Evolutionary conservation across 2,113 vertebrate species (phyloP).

Genomic region (Setophaga kirtlandii): DNA sequence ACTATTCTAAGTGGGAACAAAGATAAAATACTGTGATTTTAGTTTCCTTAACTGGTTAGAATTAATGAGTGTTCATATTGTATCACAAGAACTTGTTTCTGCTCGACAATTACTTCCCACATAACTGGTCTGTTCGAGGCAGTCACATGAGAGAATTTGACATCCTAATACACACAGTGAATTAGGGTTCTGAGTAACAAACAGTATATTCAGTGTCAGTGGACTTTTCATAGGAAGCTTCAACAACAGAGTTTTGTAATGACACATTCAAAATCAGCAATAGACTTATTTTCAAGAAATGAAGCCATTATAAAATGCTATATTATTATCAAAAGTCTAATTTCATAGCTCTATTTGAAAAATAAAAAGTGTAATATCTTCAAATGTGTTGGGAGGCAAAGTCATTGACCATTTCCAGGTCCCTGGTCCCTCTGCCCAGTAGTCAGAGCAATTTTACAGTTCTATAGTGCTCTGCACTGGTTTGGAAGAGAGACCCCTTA

Average conservation of each 20-base stretch:
- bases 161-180: background rate
- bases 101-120: background rate
- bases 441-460: background rate
- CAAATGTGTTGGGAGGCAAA: background rate
- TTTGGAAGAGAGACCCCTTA: background rate
- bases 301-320: background rate
- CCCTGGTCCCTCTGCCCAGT: background rate
- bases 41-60: background rate
- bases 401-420: background rate
- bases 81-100: background rate
- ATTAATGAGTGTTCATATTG: background rate
- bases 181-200: background rate
- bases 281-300: background rate
- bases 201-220: background rate
- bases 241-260: background rate
- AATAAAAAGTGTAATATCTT: background rate
- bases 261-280: background rate
- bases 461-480: background rate
- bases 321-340: background rate
- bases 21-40: background rate
- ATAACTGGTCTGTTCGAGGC: background rate
- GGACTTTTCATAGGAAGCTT: background rate
- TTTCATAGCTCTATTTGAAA: background rate
- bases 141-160: constrained; percentile 1
- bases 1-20: background rate